phyloP scores from a whole-genome alignment of 2,888 invertebrate species.

The Empis livida region DNA sequence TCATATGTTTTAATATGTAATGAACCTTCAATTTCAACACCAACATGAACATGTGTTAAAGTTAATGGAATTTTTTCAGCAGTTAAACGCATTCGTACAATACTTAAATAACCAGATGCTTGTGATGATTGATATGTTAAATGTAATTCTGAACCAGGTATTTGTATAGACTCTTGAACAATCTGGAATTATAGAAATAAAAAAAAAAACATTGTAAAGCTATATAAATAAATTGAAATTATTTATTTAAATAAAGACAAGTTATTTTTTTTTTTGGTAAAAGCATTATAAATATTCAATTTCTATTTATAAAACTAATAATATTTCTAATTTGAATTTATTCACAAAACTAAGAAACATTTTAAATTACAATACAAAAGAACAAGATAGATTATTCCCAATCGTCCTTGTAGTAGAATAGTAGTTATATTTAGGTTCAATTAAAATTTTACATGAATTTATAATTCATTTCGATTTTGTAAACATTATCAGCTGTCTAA shows the following conservation, averaged over 20 bases:
- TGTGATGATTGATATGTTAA: conserved; percentile 93
- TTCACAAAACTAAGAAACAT: too few species aligned
- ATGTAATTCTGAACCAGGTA: conserved; percentile 86
- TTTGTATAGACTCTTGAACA: conserved; percentile 88
- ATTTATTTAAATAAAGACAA: not conserved
- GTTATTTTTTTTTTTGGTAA: too few species aligned
- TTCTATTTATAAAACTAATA: too few species aligned
- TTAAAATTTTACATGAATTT: too few species aligned
- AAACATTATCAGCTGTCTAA: too few species aligned
- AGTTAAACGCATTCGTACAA: conserved; percentile 81
- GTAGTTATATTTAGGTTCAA: too few species aligned
- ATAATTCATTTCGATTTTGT: too few species aligned
- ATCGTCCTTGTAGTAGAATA: too few species aligned
- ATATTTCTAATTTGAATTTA: too few species aligned
- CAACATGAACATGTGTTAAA: conserved; percentile 78
- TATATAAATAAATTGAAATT: too few species aligned
- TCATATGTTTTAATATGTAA: conserved; percentile 86
- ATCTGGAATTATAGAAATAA: conserved; percentile 46
- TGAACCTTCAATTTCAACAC: conserved; percentile 87
- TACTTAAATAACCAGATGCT: conserved; percentile 86
- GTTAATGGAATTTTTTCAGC: conserved; percentile 65
- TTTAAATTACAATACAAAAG: too few species aligned
- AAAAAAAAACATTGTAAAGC: conserved; percentile 3
- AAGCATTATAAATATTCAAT: not conserved
- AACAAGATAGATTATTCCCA: too few species aligned